Evolutionary conservation across 2,113 vertebrate genomes (phyloP).

Genomic region (Arizona elegans): DNA sequence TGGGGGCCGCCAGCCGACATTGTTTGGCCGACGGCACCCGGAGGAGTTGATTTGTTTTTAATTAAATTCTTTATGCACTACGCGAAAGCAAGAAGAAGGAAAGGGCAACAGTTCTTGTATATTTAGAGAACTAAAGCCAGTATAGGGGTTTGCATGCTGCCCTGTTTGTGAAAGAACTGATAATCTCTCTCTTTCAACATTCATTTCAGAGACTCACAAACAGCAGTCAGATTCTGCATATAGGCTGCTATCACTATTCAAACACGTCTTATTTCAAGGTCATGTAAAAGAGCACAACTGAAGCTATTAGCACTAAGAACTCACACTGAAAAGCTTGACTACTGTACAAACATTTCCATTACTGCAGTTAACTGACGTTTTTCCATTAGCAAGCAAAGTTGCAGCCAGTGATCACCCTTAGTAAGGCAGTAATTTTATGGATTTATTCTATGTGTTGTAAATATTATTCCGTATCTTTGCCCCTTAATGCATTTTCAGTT

Average conservation of each 20-base stretch:
- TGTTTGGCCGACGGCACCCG: no score
- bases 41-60: background rate
- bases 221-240: background rate
- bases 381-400: background rate
- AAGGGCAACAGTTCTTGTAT: background rate
- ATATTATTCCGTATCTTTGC: constrained; percentile 36
- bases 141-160: background rate
- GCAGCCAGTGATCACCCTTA: constrained; percentile 23
- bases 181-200: background rate
- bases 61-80: background rate
- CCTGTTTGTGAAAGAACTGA: background rate
- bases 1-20: no score
- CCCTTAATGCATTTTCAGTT: constrained; percentile 48
- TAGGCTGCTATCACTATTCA: background rate
- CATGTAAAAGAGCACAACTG: background rate
- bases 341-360: background rate
- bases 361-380: constrained; percentile 19
- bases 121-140: background rate
- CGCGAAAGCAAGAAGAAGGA: background rate
- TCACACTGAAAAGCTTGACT: background rate
- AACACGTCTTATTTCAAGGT: background rate
- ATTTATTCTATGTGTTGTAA: constrained; percentile 44
- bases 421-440: constrained; percentile 32
- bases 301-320: background rate
- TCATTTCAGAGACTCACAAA: background rate